A percentile compares a stretch with the other conserved stretches of the same genome.
Evolutionary conservation across 2,797 vertebrate species (phyloP).

Genomic region (Lophotriccus pileatus): DNA sequence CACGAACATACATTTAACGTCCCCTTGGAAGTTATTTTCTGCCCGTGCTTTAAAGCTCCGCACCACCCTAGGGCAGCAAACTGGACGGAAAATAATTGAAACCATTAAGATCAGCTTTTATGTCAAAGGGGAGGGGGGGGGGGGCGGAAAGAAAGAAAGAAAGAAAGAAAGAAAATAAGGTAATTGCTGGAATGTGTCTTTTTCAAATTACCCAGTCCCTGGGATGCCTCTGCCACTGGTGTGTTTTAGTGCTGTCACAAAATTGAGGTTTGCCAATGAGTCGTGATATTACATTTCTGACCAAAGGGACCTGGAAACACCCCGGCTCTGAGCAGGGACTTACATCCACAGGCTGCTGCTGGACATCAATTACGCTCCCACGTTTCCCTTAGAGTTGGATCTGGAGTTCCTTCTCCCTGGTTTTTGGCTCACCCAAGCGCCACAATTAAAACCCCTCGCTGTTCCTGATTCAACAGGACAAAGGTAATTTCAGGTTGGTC

Average conservation of each 20-base stretch:
- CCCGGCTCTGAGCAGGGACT: not conserved
- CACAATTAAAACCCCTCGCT: not conserved
- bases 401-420: not conserved
- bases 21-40: slow-evolving; percentile 39
- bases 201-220: slow-evolving; percentile 30
- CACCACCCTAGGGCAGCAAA: not conserved
- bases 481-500: not conserved
- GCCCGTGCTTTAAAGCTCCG: slow-evolving; percentile 8
- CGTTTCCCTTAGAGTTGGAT: not conserved
- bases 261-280: slow-evolving; percentile 26
- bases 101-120: slow-evolving; percentile 33
- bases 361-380: not conserved
- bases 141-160: too few relatives aligned
- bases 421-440: not conserved
- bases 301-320: not conserved
- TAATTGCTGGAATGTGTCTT: slow-evolving; percentile 17
- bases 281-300: slow-evolving; percentile 2
- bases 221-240: not conserved
- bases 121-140: not conserved
- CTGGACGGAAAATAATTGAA: slow-evolving; percentile 48
- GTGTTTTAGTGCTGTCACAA: slow-evolving; percentile 9
- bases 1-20: slow-evolving; percentile 23
- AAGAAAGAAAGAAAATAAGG: not conserved
- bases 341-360: not conserved
- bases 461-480: not conserved